Percentiles rank a stretch among this genome's conserved stretches.
phyloP scores from a whole-genome alignment of 2,113 vertebrate genomes.

The Neopipo cinnamomea region DNA sequence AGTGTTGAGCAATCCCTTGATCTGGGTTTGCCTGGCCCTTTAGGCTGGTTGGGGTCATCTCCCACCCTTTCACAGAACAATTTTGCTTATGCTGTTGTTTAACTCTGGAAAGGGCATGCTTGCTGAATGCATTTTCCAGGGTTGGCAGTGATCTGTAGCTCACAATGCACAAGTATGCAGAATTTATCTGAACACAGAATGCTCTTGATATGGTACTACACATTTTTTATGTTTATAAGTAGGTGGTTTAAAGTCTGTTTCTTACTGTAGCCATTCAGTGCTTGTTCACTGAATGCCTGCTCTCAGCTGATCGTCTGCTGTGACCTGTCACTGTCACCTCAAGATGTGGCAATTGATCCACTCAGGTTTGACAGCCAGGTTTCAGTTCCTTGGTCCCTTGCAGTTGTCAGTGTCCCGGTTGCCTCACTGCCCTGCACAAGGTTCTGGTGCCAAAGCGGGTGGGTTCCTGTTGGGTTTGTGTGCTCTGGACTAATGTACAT shows the following conservation, averaged over 20 bases:
- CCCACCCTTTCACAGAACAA: neutral
- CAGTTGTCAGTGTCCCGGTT: neutral
- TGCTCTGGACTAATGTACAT: neutral
- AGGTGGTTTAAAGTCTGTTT: neutral
- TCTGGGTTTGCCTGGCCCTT: neutral
- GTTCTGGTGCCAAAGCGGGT: neutral
- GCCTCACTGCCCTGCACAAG: neutral
- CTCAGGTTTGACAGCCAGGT: neutral
- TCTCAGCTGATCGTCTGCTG: neutral
- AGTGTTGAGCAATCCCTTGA: neutral
- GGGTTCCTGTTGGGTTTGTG: neutral
- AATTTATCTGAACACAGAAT: neutral
- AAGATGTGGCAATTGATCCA: neutral
- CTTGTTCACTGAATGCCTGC: neutral
- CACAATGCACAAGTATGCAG: neutral
- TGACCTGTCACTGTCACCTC: rapidly evolving
- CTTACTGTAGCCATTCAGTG: neutral
- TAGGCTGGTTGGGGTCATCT: neutral
- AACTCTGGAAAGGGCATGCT: neutral
- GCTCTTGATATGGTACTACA: neutral
- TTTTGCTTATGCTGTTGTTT: neutral
- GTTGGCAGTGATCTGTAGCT: neutral
- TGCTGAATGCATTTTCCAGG: neutral
- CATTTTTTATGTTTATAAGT: neutral
- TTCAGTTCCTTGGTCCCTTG: neutral